Conservation (phyloP, 2,113 vertebrate species). For the Xenopus borealis region DNA sequence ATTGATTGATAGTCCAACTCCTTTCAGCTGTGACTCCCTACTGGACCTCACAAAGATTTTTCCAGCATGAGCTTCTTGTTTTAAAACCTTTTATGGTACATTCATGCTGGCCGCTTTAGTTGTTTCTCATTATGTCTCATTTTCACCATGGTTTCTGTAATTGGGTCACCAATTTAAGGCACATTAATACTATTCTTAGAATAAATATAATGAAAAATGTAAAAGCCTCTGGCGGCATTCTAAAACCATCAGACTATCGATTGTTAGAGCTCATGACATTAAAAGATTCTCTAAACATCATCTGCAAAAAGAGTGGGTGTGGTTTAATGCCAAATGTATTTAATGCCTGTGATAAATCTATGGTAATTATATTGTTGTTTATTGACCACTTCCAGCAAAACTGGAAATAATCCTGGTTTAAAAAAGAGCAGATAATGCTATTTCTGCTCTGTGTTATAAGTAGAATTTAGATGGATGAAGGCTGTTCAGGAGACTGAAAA, state of each 20-base stretch:
- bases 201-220: conserved; percentile 42
- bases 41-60: background rate
- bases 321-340: conserved; percentile 25
- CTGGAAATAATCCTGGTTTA: background rate
- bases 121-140: conserved; percentile 18
- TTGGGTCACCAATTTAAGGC: conserved; percentile 40
- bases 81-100: conserved; percentile 8
- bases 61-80: background rate
- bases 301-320: conserved; percentile 26
- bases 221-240: conserved; percentile 36
- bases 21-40: background rate
- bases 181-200: conserved; percentile 36
- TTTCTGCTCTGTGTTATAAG: too few relatives aligned
- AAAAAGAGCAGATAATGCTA: background rate
- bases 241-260: conserved; percentile 38
- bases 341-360: background rate
- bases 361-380: conserved; percentile 12
- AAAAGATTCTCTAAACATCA: conserved; percentile 34
- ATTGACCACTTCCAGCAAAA: conserved; percentile 3
- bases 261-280: conserved; percentile 29
- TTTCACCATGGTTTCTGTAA: conserved; percentile 23
- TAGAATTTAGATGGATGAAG: too few relatives aligned
- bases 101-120: conserved; percentile 8
- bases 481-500: too few relatives aligned
- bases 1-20: background rate